Percentiles rank a stretch among this genome's conserved stretches.
Conservation (phyloP, 2,113 vertebrate species). For the mouse (Mus musculus) region GRCm39 chr16:72902001-72902500, state of each 20-base stretch:
- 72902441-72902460: constrained; percentile 55
- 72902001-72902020: constrained; percentile 22
- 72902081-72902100: background rate
- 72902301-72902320: constrained; percentile 45
- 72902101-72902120: constrained; percentile 3
- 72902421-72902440: constrained; percentile 9
- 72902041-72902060: constrained; percentile 9
- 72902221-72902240: constrained; percentile 56
- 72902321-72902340: constrained; percentile 52
- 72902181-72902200: constrained; percentile 5
- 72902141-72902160: constrained; percentile 34
- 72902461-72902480: constrained; percentile 52
- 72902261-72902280: constrained; percentile 37
- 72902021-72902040: constrained; percentile 18
- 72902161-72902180: constrained; percentile 23
- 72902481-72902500: constrained; percentile 44
- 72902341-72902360: constrained; percentile 70
- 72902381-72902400: constrained; percentile 72
- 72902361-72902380: constrained; percentile 72
- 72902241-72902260: constrained; percentile 31
- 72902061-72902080: background rate
- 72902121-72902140: constrained; percentile 13
- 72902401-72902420: background rate
- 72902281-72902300: constrained; percentile 55
- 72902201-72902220: constrained; percentile 32